Evolutionary conservation across 2,797 vertebrate species (phyloP).

Genomic region (Lithobates pipiens): DNA sequence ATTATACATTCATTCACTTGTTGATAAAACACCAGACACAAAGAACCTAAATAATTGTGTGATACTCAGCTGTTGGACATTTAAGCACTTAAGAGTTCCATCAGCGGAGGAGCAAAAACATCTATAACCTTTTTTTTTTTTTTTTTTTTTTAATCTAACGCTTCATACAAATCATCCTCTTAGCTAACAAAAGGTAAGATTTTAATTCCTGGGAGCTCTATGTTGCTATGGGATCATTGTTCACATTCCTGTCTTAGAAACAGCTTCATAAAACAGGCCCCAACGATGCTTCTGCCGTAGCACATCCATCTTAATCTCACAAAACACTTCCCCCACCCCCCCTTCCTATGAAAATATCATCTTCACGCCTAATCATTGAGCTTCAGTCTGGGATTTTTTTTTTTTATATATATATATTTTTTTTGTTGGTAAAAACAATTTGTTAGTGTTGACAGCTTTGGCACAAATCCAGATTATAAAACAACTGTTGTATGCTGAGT

Average conservation of each 20-base stretch:
- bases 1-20: not conserved
- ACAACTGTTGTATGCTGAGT: not conserved
- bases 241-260: conserved; percentile 31
- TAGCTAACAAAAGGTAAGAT: conserved; percentile 2
- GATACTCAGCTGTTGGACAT: not conserved
- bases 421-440: not conserved
- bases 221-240: conserved; percentile 30
- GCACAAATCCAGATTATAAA: conserved; percentile 11
- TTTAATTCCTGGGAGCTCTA: not conserved
- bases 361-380: not conserved
- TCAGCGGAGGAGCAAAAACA: not conserved
- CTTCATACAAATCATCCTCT: not conserved
- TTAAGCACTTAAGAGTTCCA: not conserved
- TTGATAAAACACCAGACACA: not conserved
- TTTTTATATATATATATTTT: not conserved
- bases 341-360: too few relatives aligned
- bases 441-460: not conserved
- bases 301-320: not conserved
- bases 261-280: not conserved
- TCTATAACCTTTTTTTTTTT: not conserved
- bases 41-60: not conserved
- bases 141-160: not conserved
- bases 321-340: not conserved
- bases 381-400: not conserved
- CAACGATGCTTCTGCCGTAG: too few relatives aligned